Percentiles rank a stretch among this genome's conserved stretches.
These are phyloP conservation scores for Gadopsis bispinosus DNA, from an alignment of 2,797 vertebrate species.

Conservation along the genomic window DNA sequence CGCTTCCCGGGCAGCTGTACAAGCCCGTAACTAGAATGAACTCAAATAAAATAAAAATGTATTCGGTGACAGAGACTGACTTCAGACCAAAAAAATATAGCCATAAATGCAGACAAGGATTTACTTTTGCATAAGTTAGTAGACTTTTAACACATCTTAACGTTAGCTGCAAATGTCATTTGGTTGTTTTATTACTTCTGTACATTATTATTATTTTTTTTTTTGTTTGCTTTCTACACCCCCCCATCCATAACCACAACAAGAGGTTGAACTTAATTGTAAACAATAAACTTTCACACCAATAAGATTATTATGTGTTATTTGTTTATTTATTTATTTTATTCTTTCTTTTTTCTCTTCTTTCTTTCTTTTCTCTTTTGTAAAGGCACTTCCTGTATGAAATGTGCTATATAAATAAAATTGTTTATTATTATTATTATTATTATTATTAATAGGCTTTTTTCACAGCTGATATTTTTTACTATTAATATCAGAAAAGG, in stretches of 20 bases:
- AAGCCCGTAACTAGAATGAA: not conserved
- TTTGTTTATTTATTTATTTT: no score
- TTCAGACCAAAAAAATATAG: not conserved
- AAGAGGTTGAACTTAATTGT: not conserved
- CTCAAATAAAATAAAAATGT: not conserved
- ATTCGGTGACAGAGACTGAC: not conserved
- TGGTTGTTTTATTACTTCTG: no score
- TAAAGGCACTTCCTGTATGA: no score
- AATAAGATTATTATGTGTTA: no score
- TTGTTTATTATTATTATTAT: no score
- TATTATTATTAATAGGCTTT: no score
- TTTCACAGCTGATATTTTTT: not conserved
- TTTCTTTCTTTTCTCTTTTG: no score
- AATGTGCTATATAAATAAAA: no score
- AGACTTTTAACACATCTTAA: not conserved
- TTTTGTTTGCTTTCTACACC: not conserved
- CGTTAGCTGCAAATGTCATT: no score
- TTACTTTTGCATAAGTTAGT: not conserved
- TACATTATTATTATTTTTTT: not conserved
- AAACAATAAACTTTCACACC: no score
- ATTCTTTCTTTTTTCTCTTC: no score
- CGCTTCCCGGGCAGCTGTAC: not conserved
- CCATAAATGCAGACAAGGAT: not conserved
- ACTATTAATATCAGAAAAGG: not conserved
- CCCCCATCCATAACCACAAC: not conserved